phyloP scores from a whole-genome alignment of 2,113 vertebrate species.

The Pollimyrus isidori region DNA sequence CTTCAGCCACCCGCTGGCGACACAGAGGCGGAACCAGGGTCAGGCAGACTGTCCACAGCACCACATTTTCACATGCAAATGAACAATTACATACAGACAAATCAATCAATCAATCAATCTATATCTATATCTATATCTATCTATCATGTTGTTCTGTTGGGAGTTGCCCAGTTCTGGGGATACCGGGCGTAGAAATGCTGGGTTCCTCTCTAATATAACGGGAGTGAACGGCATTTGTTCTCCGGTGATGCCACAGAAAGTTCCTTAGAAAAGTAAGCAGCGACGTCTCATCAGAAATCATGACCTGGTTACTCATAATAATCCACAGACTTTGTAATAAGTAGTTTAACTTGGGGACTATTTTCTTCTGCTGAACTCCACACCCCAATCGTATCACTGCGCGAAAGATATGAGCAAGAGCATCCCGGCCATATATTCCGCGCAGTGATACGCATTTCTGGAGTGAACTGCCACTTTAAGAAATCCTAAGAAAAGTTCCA shows the following conservation, averaged over 20 bases:
- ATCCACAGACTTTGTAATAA: not conserved
- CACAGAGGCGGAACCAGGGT: not conserved
- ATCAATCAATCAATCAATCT: too few species aligned
- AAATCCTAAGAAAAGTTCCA: not conserved
- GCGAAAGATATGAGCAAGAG: too few species aligned
- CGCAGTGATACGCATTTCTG: not conserved
- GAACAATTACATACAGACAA: not conserved
- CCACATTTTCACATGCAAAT: not conserved
- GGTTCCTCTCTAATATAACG: not conserved
- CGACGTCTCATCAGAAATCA: not conserved
- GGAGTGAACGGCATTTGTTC: not conserved
- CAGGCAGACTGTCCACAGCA: not conserved
- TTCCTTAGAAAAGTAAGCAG: not conserved
- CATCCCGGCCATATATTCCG: not conserved
- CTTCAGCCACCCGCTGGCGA: slow-evolving; percentile 84
- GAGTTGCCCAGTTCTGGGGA: not conserved
- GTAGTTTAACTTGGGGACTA: not conserved
- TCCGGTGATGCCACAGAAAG: not conserved
- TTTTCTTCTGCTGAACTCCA: not conserved
- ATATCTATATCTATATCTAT: too few species aligned
- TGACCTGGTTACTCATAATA: not conserved
- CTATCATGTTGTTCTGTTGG: not conserved
- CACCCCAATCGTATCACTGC: not conserved
- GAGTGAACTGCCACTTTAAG: not conserved
- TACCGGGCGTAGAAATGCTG: not conserved